These are phyloP conservation scores for Nycticebus coucang DNA, from an alignment of 2,113 vertebrate genomes.

Conservation along the genomic window DNA sequence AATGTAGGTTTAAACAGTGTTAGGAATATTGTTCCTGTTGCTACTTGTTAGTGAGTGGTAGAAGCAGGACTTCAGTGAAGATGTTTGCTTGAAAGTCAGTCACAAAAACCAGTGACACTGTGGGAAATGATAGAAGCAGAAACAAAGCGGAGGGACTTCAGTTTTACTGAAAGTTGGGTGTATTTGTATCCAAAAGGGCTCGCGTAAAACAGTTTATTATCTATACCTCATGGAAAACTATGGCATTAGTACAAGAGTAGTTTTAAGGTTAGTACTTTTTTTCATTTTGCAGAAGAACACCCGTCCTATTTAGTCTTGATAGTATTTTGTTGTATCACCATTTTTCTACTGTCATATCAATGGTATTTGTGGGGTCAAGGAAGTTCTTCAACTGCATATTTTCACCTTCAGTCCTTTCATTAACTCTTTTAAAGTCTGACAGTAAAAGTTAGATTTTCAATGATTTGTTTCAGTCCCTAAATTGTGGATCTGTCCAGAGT, in stretches of 20 bases:
- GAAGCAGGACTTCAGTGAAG: background rate
- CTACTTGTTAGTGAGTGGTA: background rate
- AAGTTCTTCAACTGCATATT: slow-evolving; percentile 1
- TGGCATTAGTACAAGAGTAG: background rate
- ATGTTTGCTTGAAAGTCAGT: background rate
- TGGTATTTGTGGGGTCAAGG: background rate
- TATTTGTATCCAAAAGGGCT: background rate
- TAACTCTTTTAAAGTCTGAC: background rate
- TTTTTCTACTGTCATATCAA: background rate
- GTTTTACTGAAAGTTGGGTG: background rate
- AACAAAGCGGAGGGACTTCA: background rate
- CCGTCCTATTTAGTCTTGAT: background rate
- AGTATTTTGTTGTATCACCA: background rate
- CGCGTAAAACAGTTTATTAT: background rate
- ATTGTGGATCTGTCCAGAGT: background rate
- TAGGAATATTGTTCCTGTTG: background rate
- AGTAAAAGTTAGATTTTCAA: background rate
- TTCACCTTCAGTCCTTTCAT: background rate
- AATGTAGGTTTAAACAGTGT: background rate
- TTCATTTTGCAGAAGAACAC: background rate
- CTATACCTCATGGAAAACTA: background rate
- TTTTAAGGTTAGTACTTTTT: background rate
- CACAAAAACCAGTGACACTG: background rate
- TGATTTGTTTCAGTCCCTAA: background rate
- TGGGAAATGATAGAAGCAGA: background rate